Base-by-base conservation (phyloP, 2,113 vertebrate genomes). In the Sardina pilchardus region DNA sequence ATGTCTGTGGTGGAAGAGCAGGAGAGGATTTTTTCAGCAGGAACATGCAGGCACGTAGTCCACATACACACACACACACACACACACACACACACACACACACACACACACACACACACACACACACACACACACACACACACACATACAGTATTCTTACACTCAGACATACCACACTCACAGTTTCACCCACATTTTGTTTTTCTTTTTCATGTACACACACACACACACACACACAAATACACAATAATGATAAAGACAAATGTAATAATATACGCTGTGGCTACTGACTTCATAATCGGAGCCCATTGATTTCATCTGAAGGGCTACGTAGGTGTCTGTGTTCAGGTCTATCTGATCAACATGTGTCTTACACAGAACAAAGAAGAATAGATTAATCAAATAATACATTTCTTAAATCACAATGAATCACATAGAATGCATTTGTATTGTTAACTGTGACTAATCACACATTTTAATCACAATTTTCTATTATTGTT, bases 61-160 rank as follows among this genome's bases (percentile, higher is more conserved):
- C 50, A 53, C 56, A 63, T 21, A 63, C 59, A 67, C 59, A 67
- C 59, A 67, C 59, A 67, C 59, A 67, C 59, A 59, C 59, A 67
- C 56, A 63, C 59, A 67, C 59, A 67, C 59, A 67, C 59, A 67
- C 59, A 67, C 59, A n/a, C 59, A 67, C 59, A 6, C 1, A n/a
- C 59, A 67, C 59, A 67, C 59, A 26, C 8, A 67, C n/a, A 67
- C 59, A 67, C 21, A 67, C n/a, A 26, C 59, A 67, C 24, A 67
- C 59, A 67, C 59, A 67, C 56, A 67, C 24, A 26, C 59, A 67
- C 6, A 30, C 6, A 71, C 63, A 30, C 21, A 26, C 1, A 71
- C 63, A 71, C 24, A 71, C 3, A 71, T 21, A 63, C 56, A 63
- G 19, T n/a, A n/a, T n/a, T n/a, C n/a, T n/a, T n/a, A n/a, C n/a